phyloP scores from a whole-genome alignment of 2,113 vertebrate genomes.

The Salminus brasiliensis region DNA sequence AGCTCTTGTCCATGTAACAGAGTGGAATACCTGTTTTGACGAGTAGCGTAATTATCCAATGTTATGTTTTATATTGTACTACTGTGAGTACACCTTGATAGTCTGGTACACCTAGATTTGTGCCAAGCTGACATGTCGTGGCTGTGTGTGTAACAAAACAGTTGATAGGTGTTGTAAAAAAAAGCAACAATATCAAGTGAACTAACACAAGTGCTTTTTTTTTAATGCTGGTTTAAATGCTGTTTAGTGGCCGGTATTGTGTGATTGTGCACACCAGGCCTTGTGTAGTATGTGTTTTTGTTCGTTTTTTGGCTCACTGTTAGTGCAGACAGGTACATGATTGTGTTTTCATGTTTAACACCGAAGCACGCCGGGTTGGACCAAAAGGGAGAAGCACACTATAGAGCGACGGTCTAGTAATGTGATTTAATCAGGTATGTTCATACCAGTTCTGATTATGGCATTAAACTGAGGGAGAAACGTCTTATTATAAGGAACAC shows the following conservation, averaged over 20 bases:
- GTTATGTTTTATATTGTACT: conserved; percentile 68
- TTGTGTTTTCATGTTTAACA: conserved; percentile 43
- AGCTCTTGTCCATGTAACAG: conserved; percentile 68
- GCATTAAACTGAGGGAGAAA: neutral
- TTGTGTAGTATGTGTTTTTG: conserved; percentile 41
- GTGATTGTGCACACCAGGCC: conserved; percentile 37
- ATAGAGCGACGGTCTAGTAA: neutral
- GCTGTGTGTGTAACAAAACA: conserved; percentile 55
- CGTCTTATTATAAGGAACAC: no score
- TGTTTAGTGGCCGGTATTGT: conserved; percentile 34
- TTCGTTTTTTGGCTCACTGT: conserved; percentile 31
- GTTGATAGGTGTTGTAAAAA: conserved; percentile 34
- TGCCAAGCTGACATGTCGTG: conserved; percentile 59
- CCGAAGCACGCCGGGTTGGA: conserved; percentile 4
- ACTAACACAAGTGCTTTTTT: conserved; percentile 27
- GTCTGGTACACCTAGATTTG: conserved; percentile 70
- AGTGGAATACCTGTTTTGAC: conserved; percentile 66
- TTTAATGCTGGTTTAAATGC: conserved; percentile 31
- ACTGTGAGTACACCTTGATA: conserved; percentile 72
- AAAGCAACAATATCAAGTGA: conserved; percentile 40
- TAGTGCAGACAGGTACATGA: conserved; percentile 24
- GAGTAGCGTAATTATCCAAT: conserved; percentile 63
- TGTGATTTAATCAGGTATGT: conserved; percentile 7
- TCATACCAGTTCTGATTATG: conserved; percentile 6
- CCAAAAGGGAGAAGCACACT: conserved; percentile 38